Evolutionary conservation across 1,140 invertebrate species (phyloP).

Genomic region (Temnothorax nylanderi): DNA sequence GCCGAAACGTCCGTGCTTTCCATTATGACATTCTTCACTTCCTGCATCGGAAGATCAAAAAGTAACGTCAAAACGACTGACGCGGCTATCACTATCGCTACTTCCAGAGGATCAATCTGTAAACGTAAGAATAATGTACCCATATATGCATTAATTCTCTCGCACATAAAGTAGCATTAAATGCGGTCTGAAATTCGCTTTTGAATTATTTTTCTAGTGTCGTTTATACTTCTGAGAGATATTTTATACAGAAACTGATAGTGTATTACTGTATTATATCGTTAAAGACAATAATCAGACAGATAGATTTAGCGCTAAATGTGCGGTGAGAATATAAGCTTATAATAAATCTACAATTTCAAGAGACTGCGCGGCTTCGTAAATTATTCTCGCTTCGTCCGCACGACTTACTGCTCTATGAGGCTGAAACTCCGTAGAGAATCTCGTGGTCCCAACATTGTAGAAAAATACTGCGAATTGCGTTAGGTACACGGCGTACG

Average conservation of each 20-base stretch:
- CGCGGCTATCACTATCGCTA: slow-evolving; percentile 74
- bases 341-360: not conserved
- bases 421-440: slow-evolving; percentile 86
- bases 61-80: slow-evolving; percentile 84
- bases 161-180: not conserved
- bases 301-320: not conserved
- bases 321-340: not conserved
- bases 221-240: not conserved
- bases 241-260: not conserved
- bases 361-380: not conserved
- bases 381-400: not conserved
- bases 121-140: slow-evolving; percentile 66
- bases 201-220: not conserved
- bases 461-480: slow-evolving; percentile 90
- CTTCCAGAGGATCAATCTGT: slow-evolving; percentile 82
- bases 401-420: slow-evolving; percentile 84
- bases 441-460: slow-evolving; percentile 86
- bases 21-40: slow-evolving; percentile 84
- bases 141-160: not conserved
- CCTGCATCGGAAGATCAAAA: slow-evolving; percentile 87
- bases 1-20: slow-evolving; percentile 75
- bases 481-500: slow-evolving; percentile 91
- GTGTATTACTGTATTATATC: not conserved
- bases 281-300: not conserved
- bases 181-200: not conserved